These are phyloP conservation scores for Oxystoma pomonae DNA, from an alignment of 2,888 invertebrate species.

Conservation along the genomic window DNA sequence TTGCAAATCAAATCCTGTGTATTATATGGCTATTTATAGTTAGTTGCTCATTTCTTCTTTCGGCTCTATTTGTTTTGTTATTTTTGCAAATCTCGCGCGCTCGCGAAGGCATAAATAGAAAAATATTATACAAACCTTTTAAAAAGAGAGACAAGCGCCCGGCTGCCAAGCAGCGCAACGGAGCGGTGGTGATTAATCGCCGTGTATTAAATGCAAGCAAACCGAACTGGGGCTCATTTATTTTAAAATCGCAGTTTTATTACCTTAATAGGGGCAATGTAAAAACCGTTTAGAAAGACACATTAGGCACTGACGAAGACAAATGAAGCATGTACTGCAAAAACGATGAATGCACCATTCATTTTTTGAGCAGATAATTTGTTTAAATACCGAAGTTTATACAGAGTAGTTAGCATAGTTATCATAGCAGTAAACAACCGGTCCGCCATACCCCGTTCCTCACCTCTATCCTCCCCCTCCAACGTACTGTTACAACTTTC, in stretches of 20 bases:
- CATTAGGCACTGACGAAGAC: slow-evolving; percentile 23
- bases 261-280: slow-evolving; percentile 25
- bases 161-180: neutral
- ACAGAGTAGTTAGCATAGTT: too few species aligned
- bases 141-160: slow-evolving; percentile 12
- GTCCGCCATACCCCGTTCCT: too few species aligned
- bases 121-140: slow-evolving; percentile 5
- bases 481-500: too few species aligned
- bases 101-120: neutral
- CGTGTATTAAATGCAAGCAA: slow-evolving; percentile 21
- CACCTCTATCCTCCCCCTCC: too few species aligned
- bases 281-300: slow-evolving; percentile 25
- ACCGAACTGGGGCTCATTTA: slow-evolving; percentile 21
- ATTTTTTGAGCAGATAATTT: too few species aligned
- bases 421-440: too few species aligned
- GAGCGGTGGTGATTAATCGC: slow-evolving; percentile 17
- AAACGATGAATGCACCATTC: too few species aligned
- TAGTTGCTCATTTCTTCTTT: neutral
- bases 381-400: too few species aligned
- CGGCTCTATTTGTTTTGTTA: neutral
- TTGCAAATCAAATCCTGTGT: neutral
- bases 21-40: neutral
- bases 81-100: neutral
- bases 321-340: slow-evolving; percentile 19
- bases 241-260: slow-evolving; percentile 22